phyloP scores from a whole-genome alignment of 2,888 invertebrate genomes.

The Drosophila suboccidentalis region DNA sequence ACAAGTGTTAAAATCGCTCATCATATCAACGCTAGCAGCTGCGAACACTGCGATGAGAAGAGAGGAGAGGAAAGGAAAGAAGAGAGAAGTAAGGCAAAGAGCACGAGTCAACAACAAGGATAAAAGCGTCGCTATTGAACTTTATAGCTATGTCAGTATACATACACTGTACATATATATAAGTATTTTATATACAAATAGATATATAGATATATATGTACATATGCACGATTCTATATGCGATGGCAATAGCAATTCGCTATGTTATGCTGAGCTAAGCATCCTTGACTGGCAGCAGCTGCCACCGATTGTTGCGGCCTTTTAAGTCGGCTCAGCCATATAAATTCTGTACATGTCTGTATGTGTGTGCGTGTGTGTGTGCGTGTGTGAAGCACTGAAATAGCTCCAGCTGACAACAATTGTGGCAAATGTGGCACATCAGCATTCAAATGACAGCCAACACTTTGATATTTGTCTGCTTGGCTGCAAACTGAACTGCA shows the following conservation, averaged over 20 bases:
- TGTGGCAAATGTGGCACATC: constrained; percentile 65
- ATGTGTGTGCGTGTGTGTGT: constrained; percentile 4
- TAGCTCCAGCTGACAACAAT: constrained; percentile 67
- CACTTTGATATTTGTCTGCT: constrained; percentile 33
- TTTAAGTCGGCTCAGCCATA: constrained; percentile 70
- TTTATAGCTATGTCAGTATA: constrained; percentile 47
- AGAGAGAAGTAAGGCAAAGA: constrained; percentile 19
- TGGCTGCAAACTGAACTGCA: constrained; percentile 21
- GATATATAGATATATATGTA: constrained; percentile 12
- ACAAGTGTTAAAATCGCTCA: constrained; percentile 81
- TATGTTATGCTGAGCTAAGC: constrained; percentile 76
- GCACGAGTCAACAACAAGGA: constrained; percentile 19
- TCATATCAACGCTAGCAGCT: constrained; percentile 72
- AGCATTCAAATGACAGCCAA: constrained; percentile 33
- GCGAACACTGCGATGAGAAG: constrained; percentile 16
- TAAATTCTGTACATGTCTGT: constrained; percentile 35
- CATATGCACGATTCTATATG: constrained; percentile 20
- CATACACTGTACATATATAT: constrained; percentile 6
- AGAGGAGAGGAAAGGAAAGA: not conserved
- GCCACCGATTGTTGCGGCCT: constrained; percentile 77
- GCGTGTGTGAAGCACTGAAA: constrained; percentile 56
- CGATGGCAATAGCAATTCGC: constrained; percentile 46
- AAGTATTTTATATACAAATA: constrained; percentile 4
- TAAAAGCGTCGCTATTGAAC: constrained; percentile 64
- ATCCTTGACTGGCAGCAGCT: constrained; percentile 69